Evolutionary conservation across 1,140 invertebrate genomes (phyloP).

Genomic region (Phthorimaea operculella): DNA sequence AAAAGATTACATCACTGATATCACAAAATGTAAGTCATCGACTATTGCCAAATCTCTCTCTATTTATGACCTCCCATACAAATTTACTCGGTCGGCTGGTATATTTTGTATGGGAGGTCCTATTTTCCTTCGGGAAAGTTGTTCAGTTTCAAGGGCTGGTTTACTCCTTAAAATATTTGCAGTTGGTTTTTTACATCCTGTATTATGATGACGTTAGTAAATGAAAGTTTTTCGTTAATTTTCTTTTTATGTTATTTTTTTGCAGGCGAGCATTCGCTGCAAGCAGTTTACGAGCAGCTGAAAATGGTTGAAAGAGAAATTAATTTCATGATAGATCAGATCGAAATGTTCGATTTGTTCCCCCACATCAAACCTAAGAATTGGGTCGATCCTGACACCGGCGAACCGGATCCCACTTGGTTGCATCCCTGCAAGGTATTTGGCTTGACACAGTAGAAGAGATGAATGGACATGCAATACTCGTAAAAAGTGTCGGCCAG

Average conservation of each 20-base stretch:
- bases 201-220: too few relatives aligned
- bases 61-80: too few relatives aligned
- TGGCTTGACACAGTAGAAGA: not conserved
- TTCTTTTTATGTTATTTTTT: not conserved
- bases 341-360: slow-evolving; percentile 72
- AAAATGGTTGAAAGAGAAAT: slow-evolving; percentile 82
- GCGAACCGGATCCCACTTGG: slow-evolving; percentile 37
- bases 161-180: too few relatives aligned
- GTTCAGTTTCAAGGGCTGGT: too few relatives aligned
- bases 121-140: too few relatives aligned
- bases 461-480: too few relatives aligned
- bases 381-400: slow-evolving; percentile 39
- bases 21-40: slow-evolving; percentile 44
- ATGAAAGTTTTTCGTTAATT: too few relatives aligned
- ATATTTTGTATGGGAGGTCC: too few relatives aligned
- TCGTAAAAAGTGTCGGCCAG: too few relatives aligned
- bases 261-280: slow-evolving; percentile 48
- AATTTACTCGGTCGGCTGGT: too few relatives aligned
- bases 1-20: slow-evolving; percentile 72
- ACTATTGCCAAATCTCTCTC: too few relatives aligned
- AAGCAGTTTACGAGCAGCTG: slow-evolving; percentile 71
- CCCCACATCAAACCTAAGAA: slow-evolving; percentile 40
- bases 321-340: slow-evolving; percentile 68
- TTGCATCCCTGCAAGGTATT: slow-evolving; percentile 58
- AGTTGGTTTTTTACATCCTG: too few relatives aligned